Evolutionary conservation across 2,797 vertebrate genomes (phyloP).

Genomic region (Buphagus erythrorhynchus): DNA sequence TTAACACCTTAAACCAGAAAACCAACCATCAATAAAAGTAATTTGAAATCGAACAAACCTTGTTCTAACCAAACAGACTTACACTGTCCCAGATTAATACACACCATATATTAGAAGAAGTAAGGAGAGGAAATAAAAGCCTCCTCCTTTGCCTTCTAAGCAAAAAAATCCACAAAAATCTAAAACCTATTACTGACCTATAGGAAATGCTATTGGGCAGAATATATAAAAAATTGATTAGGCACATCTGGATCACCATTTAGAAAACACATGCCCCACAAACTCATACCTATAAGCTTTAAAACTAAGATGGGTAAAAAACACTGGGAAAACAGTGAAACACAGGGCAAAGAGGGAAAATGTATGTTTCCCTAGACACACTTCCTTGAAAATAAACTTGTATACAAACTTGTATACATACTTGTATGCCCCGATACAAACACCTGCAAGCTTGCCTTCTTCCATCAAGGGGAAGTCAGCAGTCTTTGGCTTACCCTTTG

Average conservation of each 20-base stretch:
- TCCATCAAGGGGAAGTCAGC: background rate
- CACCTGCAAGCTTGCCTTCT: background rate
- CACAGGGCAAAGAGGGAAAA: background rate
- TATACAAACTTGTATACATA: too few species aligned
- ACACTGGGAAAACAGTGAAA: background rate
- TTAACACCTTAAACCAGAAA: background rate
- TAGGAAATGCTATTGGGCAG: background rate
- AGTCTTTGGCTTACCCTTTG: background rate
- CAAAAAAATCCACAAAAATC: background rate
- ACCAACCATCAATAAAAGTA: background rate
- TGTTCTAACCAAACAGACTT: background rate
- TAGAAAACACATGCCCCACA: background rate
- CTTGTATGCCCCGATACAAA: fast-evolving
- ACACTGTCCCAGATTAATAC: background rate
- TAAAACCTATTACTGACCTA: background rate
- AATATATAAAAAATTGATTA: background rate
- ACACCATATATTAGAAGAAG: background rate
- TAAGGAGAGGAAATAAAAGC: background rate
- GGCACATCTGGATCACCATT: background rate
- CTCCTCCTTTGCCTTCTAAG: background rate
- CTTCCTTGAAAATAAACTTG: background rate
- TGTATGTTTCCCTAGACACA: background rate
- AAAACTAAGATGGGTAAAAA: background rate
- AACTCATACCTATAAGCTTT: background rate
- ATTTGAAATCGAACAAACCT: background rate